Conservation (phyloP, 2,113 vertebrate genomes). For the Erpornis zantholeuca region DNA sequence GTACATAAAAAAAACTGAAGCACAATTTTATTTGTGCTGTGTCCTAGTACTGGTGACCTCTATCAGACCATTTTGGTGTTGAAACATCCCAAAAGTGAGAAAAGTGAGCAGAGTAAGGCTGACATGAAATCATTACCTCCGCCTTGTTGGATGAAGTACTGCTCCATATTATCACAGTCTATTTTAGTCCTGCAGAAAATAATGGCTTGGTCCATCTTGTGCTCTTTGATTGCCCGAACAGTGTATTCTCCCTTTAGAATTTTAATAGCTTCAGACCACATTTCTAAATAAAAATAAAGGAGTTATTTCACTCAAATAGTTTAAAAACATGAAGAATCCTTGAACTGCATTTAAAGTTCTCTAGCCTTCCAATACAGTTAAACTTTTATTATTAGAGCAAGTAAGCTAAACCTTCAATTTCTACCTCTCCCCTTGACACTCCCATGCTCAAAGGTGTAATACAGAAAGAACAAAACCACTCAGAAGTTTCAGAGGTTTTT, state of each 20-base stretch:
- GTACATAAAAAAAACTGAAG: neutral
- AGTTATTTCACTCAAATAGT: neutral
- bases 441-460: neutral
- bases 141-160: slow-evolving; percentile 93
- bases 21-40: neutral
- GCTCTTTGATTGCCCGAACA: slow-evolving; percentile 91
- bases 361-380: neutral
- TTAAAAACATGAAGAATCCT: neutral
- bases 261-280: slow-evolving; percentile 98
- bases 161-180: slow-evolving; percentile 98
- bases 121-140: slow-evolving; percentile 78
- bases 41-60: neutral
- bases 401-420: neutral
- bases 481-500: neutral
- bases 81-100: neutral
- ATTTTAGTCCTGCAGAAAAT: slow-evolving; percentile 98
- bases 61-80: neutral
- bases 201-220: slow-evolving; percentile 99
- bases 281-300: slow-evolving; percentile 76
- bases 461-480: neutral
- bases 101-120: neutral
- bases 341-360: neutral
- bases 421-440: neutral
- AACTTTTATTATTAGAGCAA: neutral
- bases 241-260: slow-evolving; percentile 94